phyloP scores from a whole-genome alignment of 2,113 vertebrate genomes.

The Nibea coibor region DNA sequence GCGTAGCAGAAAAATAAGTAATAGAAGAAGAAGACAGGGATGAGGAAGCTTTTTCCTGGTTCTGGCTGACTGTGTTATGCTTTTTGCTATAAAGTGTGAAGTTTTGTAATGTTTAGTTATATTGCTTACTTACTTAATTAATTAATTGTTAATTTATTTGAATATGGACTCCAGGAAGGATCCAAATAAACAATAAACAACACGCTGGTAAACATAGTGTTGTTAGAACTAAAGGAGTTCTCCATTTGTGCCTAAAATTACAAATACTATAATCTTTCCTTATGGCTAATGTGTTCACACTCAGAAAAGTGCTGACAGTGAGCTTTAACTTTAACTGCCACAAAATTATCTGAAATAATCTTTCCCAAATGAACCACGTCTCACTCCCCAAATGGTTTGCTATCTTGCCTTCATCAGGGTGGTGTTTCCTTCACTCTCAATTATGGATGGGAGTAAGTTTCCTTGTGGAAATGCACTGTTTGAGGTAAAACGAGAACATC shows the following conservation, averaged over 20 bases:
- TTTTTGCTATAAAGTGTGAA: no score
- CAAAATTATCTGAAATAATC: neutral
- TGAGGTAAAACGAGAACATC: neutral
- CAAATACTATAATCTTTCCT: neutral
- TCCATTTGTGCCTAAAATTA: neutral
- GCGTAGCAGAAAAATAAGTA: no score
- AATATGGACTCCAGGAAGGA: neutral
- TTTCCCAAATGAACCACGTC: neutral
- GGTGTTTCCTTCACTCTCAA: constrained; percentile 36
- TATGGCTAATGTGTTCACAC: no score
- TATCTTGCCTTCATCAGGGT: constrained; percentile 43
- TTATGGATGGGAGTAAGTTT: constrained; percentile 35
- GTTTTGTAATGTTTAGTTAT: no score
- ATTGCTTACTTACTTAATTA: neutral
- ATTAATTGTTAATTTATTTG: neutral
- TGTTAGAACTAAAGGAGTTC: neutral
- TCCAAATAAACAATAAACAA: neutral
- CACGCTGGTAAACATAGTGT: neutral
- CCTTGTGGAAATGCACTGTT: constrained; percentile 2
- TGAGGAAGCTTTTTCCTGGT: no score
- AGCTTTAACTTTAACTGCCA: neutral
- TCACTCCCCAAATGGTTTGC: neutral
- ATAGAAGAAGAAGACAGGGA: no score
- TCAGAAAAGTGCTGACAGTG: neutral
- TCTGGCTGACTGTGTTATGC: no score